Conservation (phyloP, 2,888 invertebrate genomes). For the Stegophylla sp. region DNA sequence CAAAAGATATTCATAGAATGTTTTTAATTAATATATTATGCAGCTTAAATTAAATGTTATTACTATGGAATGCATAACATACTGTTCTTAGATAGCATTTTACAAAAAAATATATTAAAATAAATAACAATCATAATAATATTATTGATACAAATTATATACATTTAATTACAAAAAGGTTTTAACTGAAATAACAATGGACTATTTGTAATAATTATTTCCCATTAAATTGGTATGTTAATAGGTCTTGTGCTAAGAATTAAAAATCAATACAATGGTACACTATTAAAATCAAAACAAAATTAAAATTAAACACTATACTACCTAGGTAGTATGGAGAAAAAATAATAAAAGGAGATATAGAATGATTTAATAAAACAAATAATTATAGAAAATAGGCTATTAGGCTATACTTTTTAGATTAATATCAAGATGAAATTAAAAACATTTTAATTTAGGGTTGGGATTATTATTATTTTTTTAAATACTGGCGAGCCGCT, state of each 20-base stretch:
- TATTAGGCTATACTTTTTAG: not conserved
- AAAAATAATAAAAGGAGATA: not conserved
- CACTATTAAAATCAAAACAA: conserved; percentile 40
- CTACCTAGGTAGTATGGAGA: not conserved
- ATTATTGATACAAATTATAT: conserved; percentile 31
- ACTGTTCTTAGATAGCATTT: conserved; percentile 24
- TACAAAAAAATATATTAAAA: conserved; percentile 34
- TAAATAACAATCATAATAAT: conserved; percentile 21
- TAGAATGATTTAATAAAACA: not conserved
- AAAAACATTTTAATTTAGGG: not conserved
- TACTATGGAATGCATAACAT: conserved; percentile 13
- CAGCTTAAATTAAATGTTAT: conserved; percentile 18
- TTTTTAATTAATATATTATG: conserved; percentile 15
- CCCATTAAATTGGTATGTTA: conserved; percentile 45
- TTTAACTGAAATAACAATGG: conserved; percentile 35
- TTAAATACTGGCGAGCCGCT: too few relatives aligned
- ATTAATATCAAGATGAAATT: conserved; percentile 6
- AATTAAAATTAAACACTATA: conserved; percentile 35
- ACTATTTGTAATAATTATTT: conserved; percentile 36
- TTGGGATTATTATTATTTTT: too few relatives aligned
- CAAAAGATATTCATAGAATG: conserved; percentile 34
- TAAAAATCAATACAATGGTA: conserved; percentile 29
- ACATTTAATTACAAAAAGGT: conserved; percentile 34
- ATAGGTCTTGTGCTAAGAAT: conserved; percentile 29
- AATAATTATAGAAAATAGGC: not conserved